Percentiles rank a stretch among this genome's conserved stretches.
These are phyloP conservation scores for Aphidius colemani DNA, from an alignment of 2,888 invertebrate genomes.

Conservation along the genomic window DNA sequence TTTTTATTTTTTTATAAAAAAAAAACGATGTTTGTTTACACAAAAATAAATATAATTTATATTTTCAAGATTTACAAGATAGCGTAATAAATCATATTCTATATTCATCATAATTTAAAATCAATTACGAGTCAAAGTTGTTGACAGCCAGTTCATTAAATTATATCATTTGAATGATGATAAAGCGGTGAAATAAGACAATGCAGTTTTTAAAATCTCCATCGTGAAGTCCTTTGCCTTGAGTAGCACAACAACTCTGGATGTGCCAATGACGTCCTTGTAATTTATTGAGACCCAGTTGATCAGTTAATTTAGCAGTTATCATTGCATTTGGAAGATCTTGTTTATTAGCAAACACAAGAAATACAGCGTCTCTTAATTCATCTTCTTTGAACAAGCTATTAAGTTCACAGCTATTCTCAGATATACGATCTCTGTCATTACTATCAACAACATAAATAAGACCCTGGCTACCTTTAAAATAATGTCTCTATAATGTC, in stretches of 20 bases:
- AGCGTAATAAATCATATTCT: no score
- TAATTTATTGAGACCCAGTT: constrained; percentile 83
- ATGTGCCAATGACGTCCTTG: constrained; percentile 94
- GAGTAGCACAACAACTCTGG: constrained; percentile 94
- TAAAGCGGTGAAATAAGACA: no score
- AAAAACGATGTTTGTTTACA: no score
- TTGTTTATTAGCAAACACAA: constrained; percentile 98
- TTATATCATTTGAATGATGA: no score
- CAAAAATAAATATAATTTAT: no score
- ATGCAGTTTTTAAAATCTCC: no score
- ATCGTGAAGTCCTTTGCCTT: constrained; percentile 93
- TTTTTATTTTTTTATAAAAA: no score
- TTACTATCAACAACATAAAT: constrained; percentile 98
- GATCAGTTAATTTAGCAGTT: constrained; percentile 91
- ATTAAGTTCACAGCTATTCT: constrained; percentile 88
- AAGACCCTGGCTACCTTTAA: constrained; percentile 92
- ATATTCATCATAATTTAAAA: no score
- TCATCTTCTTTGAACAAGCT: constrained; percentile 88
- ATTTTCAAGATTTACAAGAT: no score
- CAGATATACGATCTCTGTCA: constrained; percentile 91
- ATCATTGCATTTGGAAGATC: constrained; percentile 96
- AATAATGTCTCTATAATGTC: constrained; percentile 98
- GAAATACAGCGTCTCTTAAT: constrained; percentile 86
- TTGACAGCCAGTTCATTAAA: no score
- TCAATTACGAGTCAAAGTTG: no score